phyloP scores from a whole-genome alignment of 2,113 vertebrate genomes.

The Campylomormyrus tamandua region DNA sequence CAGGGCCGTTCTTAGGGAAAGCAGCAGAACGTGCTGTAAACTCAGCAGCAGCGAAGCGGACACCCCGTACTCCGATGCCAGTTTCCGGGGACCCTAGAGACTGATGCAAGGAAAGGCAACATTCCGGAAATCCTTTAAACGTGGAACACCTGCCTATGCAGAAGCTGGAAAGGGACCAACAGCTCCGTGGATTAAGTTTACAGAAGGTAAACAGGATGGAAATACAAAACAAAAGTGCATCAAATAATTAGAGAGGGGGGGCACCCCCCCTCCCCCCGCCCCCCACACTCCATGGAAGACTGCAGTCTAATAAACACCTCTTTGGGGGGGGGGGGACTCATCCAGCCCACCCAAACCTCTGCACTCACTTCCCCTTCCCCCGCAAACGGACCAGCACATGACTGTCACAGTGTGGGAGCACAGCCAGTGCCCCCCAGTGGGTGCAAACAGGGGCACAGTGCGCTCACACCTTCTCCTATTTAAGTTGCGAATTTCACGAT shows the following conservation, averaged over 20 bases:
- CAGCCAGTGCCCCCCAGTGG: neutral
- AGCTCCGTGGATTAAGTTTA: neutral
- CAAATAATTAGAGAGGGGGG: neutral
- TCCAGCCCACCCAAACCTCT: neutral
- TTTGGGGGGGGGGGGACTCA: neutral
- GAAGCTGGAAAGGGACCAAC: neutral
- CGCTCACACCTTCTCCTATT: neutral
- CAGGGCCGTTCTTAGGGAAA: neutral
- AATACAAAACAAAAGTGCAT: neutral
- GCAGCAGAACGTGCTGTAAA: neutral
- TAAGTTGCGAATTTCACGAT: neutral
- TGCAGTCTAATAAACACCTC: neutral
- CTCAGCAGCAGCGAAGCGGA: neutral
- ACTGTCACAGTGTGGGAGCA: neutral
- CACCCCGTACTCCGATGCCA: neutral
- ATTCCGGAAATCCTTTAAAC: neutral
- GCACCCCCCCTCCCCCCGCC: neutral
- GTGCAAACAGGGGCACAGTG: neutral
- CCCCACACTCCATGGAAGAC: neutral
- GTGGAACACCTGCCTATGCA: neutral
- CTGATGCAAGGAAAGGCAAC: constrained; percentile 4
- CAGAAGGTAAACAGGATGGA: neutral
- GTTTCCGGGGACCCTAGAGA: neutral
- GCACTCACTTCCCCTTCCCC: neutral
- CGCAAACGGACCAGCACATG: neutral